A percentile compares a stretch with the other conserved stretches of the same genome.
Evolutionary conservation across 2,888 invertebrate genomes (phyloP).

Genomic region (Spodoptera picta): DNA sequence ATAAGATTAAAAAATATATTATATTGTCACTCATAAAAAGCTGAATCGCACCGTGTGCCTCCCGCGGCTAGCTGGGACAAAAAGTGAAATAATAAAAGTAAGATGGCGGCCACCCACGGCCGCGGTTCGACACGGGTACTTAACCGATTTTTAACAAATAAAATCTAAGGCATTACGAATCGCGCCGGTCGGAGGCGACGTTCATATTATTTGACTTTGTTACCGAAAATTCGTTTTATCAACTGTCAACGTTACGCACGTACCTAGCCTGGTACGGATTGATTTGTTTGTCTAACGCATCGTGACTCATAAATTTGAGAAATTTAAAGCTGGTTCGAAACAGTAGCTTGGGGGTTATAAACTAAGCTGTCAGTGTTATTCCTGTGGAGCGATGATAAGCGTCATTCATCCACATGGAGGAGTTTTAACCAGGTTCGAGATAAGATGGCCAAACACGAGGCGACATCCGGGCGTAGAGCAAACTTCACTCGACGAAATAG

Average conservation of each 20-base stretch:
- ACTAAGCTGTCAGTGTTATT: constrained; percentile 72
- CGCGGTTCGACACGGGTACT: constrained; percentile 88
- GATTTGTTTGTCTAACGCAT: constrained; percentile 48
- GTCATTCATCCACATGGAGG: constrained; percentile 70
- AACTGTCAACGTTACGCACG: constrained; percentile 63
- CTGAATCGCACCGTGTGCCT: constrained; percentile 83
- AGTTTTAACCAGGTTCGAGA: constrained; percentile 69
- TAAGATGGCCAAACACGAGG: constrained; percentile 75
- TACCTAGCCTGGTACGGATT: constrained; percentile 42
- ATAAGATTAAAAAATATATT: constrained; percentile 70
- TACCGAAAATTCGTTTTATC: constrained; percentile 73
- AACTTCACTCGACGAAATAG: constrained; percentile 62
- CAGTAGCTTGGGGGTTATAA: constrained; percentile 77
- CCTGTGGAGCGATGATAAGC: constrained; percentile 74
- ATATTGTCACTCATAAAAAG: constrained; percentile 88
- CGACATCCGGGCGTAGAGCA: constrained; percentile 80
- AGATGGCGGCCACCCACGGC: constrained; percentile 87
- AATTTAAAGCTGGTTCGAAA: constrained; percentile 61
- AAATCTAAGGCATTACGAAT: constrained; percentile 89
- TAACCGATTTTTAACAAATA: constrained; percentile 89
- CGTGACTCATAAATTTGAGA: constrained; percentile 55
- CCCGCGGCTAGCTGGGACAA: constrained; percentile 85
- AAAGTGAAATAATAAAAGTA: constrained; percentile 85
- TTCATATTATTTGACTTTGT: constrained; percentile 77
- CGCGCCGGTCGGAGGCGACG: constrained; percentile 76